phyloP scores from a whole-genome alignment of 2,797 vertebrate genomes.

The Pagetopsis macropterus region DNA sequence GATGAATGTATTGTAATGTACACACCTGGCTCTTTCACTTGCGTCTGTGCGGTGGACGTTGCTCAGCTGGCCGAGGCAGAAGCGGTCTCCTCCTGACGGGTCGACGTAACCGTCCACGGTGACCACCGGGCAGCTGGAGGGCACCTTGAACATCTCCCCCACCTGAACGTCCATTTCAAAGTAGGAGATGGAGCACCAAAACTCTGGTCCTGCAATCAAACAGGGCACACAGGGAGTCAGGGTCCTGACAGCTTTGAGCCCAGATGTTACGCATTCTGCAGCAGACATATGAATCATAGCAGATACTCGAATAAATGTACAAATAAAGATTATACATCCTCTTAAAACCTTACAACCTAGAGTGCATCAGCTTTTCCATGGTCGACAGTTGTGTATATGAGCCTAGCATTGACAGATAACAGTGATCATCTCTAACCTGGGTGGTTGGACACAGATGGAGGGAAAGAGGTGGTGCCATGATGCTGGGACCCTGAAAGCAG shows the following conservation, averaged over 20 bases:
- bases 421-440: constrained; percentile 68
- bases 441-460: constrained; percentile 84
- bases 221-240: not conserved
- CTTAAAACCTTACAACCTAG: not conserved
- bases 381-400: too few species aligned
- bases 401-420: not conserved
- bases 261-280: not conserved
- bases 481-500: constrained; percentile 81
- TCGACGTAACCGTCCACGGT: constrained; percentile 85
- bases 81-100: constrained; percentile 84
- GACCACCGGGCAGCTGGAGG: constrained; percentile 83
- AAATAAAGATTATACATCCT: not conserved
- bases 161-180: constrained; percentile 88
- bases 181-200: constrained; percentile 86
- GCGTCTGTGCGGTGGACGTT: constrained; percentile 85
- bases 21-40: constrained; percentile 83
- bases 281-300: not conserved
- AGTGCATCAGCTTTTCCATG: not conserved
- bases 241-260: not conserved
- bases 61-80: constrained; percentile 85
- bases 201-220: constrained; percentile 80
- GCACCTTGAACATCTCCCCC: constrained; percentile 87
- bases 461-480: constrained; percentile 77
- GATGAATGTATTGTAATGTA: not conserved
- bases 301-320: not conserved